These are phyloP conservation scores for Girardia tigrina DNA, from an alignment of 2,888 invertebrate species.

Conservation along the genomic window DNA sequence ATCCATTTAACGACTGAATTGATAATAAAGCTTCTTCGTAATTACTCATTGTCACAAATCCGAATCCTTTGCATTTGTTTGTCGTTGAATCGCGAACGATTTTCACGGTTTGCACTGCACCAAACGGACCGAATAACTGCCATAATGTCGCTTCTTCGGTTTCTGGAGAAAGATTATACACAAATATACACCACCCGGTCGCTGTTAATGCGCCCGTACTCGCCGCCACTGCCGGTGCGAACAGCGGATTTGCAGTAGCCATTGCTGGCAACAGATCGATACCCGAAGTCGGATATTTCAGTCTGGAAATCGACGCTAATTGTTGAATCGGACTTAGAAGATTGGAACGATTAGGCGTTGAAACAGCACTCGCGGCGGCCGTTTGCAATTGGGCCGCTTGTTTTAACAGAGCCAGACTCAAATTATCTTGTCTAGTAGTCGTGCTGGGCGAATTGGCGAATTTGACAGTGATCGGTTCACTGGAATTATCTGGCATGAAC, in stretches of 20 bases:
- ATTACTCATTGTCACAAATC: slow-evolving; percentile 94
- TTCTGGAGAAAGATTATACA: slow-evolving; percentile 77
- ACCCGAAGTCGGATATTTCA: slow-evolving; percentile 29
- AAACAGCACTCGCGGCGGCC: background rate
- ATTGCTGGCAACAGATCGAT: slow-evolving; percentile 55
- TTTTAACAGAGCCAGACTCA: slow-evolving; percentile 37
- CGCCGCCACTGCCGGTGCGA: slow-evolving; percentile 18
- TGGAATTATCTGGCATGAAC: background rate
- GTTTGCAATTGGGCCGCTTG: slow-evolving; percentile 37
- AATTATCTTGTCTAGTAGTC: slow-evolving; percentile 43
- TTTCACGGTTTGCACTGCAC: slow-evolving; percentile 89
- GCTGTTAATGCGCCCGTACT: slow-evolving; percentile 33
- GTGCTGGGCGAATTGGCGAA: slow-evolving; percentile 33
- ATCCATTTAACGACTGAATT: slow-evolving; percentile 86
- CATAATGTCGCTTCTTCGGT: slow-evolving; percentile 78
- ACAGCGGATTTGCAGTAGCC: slow-evolving; percentile 54
- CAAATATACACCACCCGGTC: slow-evolving; percentile 80
- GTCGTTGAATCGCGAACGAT: slow-evolving; percentile 84
- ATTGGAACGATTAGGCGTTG: slow-evolving; percentile 25
- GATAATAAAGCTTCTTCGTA: slow-evolving; percentile 91
- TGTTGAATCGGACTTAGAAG: slow-evolving; percentile 33
- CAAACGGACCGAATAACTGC: slow-evolving; percentile 90
- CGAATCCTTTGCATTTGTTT: slow-evolving; percentile 94
- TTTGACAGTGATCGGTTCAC: slow-evolving; percentile 33
- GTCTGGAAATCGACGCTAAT: background rate